Evolutionary conservation across 2,888 invertebrate genomes (phyloP), one percentile per base, ranked within the genome.

Genomic region (Dicycla oo): DNA sequence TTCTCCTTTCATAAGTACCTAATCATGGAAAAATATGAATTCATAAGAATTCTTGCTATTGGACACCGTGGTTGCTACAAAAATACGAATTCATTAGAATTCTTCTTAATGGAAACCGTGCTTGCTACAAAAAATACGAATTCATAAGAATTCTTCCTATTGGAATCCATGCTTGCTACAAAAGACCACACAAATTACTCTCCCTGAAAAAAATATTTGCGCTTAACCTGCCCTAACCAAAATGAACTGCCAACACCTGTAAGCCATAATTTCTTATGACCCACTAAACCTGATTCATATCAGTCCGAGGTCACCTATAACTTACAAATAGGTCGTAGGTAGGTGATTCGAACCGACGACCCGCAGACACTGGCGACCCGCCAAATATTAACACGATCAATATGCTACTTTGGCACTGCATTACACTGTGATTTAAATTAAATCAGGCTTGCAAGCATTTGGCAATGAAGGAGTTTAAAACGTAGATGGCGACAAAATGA

Each of bases 331-430:
- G 66, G 38, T 26, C 51, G n/a, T n/a, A n/a, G n/a, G n/a, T n/a
- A n/a, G n/a, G n/a, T 23, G 60, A 73, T 38, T 66, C 54, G 23
- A 70, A 38, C 63, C 63, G 13, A 56, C n/a, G 69, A 61, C 81
- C 66, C 56, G 40, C 38, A 45, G 51, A 60, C 63, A 34, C 34
- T 34, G 34, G 34, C 82, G 23, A 62, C 54, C 15, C 13, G 80
- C 80, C 83, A 83, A 83, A 67, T 69, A 73, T 68, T 62, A 73
- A 68, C 38, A 34, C 67, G 51, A 79, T 82, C 79, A 82, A 82
- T 72, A 65, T 49, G 7, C 58, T 57, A 38, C 78, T 53, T 47
- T 56, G 47, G 40, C 56, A 64, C 54, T 67, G 51, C 45, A 56
- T 67, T 66, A 69, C 47, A 47, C 10, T 57, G 47, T 15, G 43